Evolutionary conservation across 2,797 vertebrate genomes (phyloP), one percentile per base, ranked within the genome.

Genomic region (Leptatherina wallacei): DNA sequence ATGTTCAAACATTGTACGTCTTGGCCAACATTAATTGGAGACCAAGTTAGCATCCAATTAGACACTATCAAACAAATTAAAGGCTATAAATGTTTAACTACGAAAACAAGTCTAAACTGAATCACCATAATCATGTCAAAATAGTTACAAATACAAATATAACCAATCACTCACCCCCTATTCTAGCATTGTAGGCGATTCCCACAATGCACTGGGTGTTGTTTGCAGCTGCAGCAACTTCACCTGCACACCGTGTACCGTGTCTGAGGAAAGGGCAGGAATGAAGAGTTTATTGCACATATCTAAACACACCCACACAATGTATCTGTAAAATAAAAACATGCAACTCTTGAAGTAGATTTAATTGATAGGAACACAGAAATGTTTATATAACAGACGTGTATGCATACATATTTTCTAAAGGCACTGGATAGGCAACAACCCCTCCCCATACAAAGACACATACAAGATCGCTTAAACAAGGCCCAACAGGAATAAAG

Each of bases 181-280:
- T 99, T 93, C 90, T 96, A 89, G 98, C 98, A 47, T 99, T 98
- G 90, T 98, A 99, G 85, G 98, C 97, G 51, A 99, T 98, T 88
- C 98, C 98, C 71, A 99, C 97, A 71, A 97, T 97, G 93, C 98
- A 99, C 76, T 98, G 96, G 30, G 98, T 97, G 93, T 99, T 99
- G 94, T 99, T 99, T 85, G 98, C 98, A 1, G 97, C 95, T 35
- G 97, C 98, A 77, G 98, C 97, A 75, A 99, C 98, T 94, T 99
- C 98, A 70, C 98, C 98, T 62, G 98, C 98, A 91, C 98, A 99
- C 75, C 98, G 95, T 30, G 98, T 99, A 85, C 98, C 98, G 16
- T 99, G 98, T 93, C 98, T 99, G 93, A 69, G 86, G 83, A 94
- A 68, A 83, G 65, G 80, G 77, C 2, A 47, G 52, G 27, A 83